phyloP scores from a whole-genome alignment of 2,797 vertebrate genomes.

The Oceanodroma leucorhoa region DNA sequence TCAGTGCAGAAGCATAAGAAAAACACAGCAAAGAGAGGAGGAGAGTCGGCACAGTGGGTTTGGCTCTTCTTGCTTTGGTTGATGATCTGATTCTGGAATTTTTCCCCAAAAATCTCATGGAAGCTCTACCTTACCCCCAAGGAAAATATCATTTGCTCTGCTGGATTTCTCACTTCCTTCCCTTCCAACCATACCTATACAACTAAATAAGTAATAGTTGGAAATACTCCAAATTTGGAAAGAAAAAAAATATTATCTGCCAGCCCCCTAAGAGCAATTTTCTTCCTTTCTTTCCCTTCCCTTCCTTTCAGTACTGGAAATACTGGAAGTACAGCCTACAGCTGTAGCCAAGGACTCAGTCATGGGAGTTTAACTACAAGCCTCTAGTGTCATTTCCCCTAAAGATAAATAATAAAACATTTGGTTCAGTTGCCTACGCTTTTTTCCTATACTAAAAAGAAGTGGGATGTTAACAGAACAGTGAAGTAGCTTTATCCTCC shows the following conservation, averaged over 20 bases:
- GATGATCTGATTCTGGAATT: neutral
- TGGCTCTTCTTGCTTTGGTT: neutral
- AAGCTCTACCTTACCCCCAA: neutral
- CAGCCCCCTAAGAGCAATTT: neutral
- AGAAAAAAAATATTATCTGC: neutral
- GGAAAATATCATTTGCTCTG: neutral
- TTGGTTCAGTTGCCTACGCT: neutral
- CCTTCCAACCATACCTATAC: neutral
- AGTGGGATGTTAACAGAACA: neutral
- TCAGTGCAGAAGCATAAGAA: neutral
- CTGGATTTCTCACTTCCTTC: neutral
- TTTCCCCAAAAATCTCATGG: neutral
- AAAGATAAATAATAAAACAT: neutral
- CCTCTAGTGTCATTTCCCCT: neutral
- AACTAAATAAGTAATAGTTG: neutral
- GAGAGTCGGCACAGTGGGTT: neutral
- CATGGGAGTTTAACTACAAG: neutral
- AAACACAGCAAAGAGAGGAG: neutral
- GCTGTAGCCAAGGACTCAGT: neutral
- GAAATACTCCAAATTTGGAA: neutral
- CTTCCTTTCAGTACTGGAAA: neutral
- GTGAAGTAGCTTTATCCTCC: neutral
- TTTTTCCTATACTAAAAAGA: neutral
- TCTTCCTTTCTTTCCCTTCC: neutral
- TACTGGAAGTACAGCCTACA: neutral